phyloP scores from a whole-genome alignment of 2,888 invertebrate species.

The Heterodera filipjevi region DNA sequence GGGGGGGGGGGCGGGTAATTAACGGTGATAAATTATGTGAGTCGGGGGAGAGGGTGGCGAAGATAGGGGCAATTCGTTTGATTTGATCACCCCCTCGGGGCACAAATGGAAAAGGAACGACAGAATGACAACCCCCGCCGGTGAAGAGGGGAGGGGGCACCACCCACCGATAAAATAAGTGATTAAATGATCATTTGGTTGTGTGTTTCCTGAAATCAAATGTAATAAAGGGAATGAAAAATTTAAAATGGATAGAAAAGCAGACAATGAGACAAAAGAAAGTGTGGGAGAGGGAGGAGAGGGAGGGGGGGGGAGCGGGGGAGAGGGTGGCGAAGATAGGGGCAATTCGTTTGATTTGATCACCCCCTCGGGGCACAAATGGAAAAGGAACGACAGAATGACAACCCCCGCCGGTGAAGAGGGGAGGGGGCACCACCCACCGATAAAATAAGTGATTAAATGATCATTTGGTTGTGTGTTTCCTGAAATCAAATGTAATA shows the following conservation, averaged over 20 bases:
- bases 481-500: background rate
- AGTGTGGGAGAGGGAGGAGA: background rate
- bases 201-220: background rate
- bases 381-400: background rate
- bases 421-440: background rate
- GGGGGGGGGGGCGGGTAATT: background rate
- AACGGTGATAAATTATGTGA: background rate
- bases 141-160: background rate
- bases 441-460: background rate
- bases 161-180: background rate
- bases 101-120: background rate
- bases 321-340: background rate
- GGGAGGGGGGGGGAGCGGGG: background rate
- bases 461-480: background rate
- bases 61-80: background rate
- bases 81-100: background rate
- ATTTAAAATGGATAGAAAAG: background rate
- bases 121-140: constrained; percentile 1
- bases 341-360: constrained; percentile 5
- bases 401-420: background rate
- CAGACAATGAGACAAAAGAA: background rate
- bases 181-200: background rate
- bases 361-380: background rate
- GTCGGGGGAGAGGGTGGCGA: background rate
- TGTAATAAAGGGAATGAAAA: background rate